These are phyloP conservation scores for Amphiprion percula DNA, from an alignment of 2,113 vertebrate species.

Conservation along the genomic window DNA sequence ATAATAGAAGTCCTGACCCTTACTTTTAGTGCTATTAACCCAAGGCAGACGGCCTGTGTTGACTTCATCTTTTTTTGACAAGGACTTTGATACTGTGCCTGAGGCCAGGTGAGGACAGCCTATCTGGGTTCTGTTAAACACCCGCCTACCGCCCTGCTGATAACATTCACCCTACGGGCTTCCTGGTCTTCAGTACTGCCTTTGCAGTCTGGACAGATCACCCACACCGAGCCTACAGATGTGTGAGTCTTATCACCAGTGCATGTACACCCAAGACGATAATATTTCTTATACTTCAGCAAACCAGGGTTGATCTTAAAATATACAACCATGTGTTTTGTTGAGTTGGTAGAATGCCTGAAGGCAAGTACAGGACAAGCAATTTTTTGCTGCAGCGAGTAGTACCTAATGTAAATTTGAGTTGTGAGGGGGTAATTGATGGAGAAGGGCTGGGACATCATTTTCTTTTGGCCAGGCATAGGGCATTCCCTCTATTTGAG, in stretches of 20 bases:
- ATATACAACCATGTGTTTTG: slow-evolving; percentile 55
- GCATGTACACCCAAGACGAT: slow-evolving; percentile 1
- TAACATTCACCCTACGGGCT: slow-evolving; percentile 62
- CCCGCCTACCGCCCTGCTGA: slow-evolving; percentile 55
- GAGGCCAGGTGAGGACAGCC: slow-evolving; percentile 62
- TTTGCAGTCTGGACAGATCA: slow-evolving; percentile 31
- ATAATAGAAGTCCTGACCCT: slow-evolving; percentile 81
- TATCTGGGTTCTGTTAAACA: slow-evolving; percentile 65
- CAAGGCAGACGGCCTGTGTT: slow-evolving; percentile 51
- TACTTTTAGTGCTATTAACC: slow-evolving; percentile 76
- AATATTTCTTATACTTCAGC: slow-evolving; percentile 28
- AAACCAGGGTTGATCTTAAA: slow-evolving; percentile 55
- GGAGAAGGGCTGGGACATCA: slow-evolving; percentile 73
- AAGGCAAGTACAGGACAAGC: slow-evolving; percentile 36
- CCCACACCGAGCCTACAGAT: slow-evolving; percentile 28
- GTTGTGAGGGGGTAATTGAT: slow-evolving; percentile 74
- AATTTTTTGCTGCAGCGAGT: slow-evolving; percentile 38
- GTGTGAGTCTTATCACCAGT: slow-evolving; percentile 43
- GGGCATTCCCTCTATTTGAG: slow-evolving; percentile 81
- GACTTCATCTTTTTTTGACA: slow-evolving; percentile 75
- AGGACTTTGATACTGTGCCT: slow-evolving; percentile 61
- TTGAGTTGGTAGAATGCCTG: slow-evolving; percentile 39
- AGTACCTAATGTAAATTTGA: slow-evolving; percentile 67
- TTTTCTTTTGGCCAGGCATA: slow-evolving; percentile 68
- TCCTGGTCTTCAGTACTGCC: slow-evolving; percentile 25